These are phyloP conservation scores for Melanotaenia pygmaea DNA, from an alignment of 2,797 vertebrate genomes.

Conservation along the genomic window DNA sequence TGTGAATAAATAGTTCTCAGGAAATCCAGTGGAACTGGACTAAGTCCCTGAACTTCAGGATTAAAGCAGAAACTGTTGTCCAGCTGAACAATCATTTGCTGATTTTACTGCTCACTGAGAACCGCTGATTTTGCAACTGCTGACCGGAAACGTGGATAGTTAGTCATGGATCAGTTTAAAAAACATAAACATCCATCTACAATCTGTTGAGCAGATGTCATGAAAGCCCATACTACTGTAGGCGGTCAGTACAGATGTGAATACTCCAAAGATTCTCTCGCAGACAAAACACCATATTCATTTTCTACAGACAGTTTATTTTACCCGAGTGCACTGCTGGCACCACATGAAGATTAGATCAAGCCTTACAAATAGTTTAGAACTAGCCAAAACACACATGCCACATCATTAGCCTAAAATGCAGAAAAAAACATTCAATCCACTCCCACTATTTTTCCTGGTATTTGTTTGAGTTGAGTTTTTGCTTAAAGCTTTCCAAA, in stretches of 20 bases:
- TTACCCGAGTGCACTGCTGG: slow-evolving; percentile 3
- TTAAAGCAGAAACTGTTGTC: slow-evolving; percentile 11
- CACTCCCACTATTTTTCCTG: neutral
- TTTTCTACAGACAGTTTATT: slow-evolving; percentile 1
- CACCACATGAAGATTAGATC: slow-evolving; percentile 4
- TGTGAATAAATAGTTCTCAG: slow-evolving; percentile 26
- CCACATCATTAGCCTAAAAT: slow-evolving; percentile 16
- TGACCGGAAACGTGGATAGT: slow-evolving; percentile 11
- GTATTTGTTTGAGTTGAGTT: slow-evolving; percentile 11
- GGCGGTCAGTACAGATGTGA: slow-evolving; percentile 6
- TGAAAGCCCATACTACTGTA: slow-evolving; percentile 13
- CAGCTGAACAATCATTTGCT: slow-evolving; percentile 4
- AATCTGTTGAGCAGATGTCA: slow-evolving; percentile 62
- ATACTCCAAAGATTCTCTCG: slow-evolving; percentile 1
- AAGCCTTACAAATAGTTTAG: neutral
- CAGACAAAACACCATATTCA: neutral
- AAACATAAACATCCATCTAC: slow-evolving; percentile 38
- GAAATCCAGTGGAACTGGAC: slow-evolving; percentile 26
- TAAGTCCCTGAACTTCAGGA: neutral
- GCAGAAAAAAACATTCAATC: neutral
- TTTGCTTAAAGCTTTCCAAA: slow-evolving; percentile 22
- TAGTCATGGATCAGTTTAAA: slow-evolving; percentile 45
- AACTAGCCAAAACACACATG: slow-evolving; percentile 9
- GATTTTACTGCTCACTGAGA: neutral
- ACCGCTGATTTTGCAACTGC: slow-evolving; percentile 42